phyloP scores from a whole-genome alignment of 2,888 invertebrate species.

The Microctonus hyperodae region DNA sequence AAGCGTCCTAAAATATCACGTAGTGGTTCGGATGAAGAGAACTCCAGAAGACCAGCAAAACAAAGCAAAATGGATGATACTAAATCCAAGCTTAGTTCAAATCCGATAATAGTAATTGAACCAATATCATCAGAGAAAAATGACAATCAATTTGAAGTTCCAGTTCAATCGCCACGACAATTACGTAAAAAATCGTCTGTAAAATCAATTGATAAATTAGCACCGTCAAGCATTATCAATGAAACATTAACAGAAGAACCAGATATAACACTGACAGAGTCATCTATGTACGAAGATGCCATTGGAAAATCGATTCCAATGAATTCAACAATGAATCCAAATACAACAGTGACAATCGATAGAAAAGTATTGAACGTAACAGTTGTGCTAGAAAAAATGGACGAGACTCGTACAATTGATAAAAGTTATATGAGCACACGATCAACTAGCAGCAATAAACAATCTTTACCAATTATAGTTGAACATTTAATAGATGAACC shows the following conservation, averaged over 20 bases:
- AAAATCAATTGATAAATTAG: constrained; percentile 30
- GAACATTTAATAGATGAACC: background rate
- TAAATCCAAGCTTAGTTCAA: background rate
- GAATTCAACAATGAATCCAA: constrained; percentile 59
- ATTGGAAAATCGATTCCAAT: constrained; percentile 53
- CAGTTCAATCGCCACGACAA: background rate
- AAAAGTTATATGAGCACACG: constrained; percentile 27
- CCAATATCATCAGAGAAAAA: constrained; percentile 13
- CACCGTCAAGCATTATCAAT: constrained; percentile 38
- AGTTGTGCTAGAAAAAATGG: constrained; percentile 49
- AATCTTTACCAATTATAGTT: background rate
- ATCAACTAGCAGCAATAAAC: constrained; percentile 6
- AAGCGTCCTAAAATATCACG: constrained; percentile 44
- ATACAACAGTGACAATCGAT: constrained; percentile 41
- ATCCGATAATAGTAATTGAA: background rate
- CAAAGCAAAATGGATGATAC: constrained; percentile 39
- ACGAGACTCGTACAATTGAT: constrained; percentile 52
- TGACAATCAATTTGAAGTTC: constrained; percentile 5
- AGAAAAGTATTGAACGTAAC: constrained; percentile 51
- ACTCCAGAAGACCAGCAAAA: constrained; percentile 41
- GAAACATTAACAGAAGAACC: constrained; percentile 28
- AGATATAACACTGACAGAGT: constrained; percentile 48
- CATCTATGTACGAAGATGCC: constrained; percentile 59
- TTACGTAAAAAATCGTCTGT: background rate
- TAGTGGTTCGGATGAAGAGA: constrained; percentile 54